Evolutionary conservation across 2,797 vertebrate genomes (phyloP), one percentile per base, ranked within the genome.

Genomic region (Lycodopsis pacificus): DNA sequence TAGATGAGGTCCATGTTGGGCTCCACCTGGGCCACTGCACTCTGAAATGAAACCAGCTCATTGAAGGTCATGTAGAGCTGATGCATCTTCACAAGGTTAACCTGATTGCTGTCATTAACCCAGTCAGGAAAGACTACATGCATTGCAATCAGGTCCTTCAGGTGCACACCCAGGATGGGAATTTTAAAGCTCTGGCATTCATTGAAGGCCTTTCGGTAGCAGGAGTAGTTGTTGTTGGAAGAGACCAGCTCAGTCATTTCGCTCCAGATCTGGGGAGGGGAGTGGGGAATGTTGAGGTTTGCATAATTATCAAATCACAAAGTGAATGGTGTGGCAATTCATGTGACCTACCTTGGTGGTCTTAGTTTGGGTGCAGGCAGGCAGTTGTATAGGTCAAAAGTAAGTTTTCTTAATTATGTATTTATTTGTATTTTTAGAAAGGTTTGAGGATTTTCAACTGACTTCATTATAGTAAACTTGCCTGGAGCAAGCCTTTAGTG

Each of bases 221-320:
- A 96, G 64, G 96, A 97, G 90, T 99, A 99, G 93, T 99, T 99
- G 83, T 97, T 96, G 71, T 96, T 98, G 84, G 97, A 99, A 61
- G 98, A 98, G 77, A 99, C 97, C 87, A 99, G 92, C 82, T 99
- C 98, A 1, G 96, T 99, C 97, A 99, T 99, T 94, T 99, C 97
- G 0, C 95, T 96, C 98, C 98, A 99, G 81, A 96, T 96, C 98
- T 99, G 71, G 30, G n/a, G 34, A 6, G 72, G 48, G 9, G 30
- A 58, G 36, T 8, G 13, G 13, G 7, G 22, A 56, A 53, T 0
- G 34, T 65, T 48, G 2, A 30, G 14, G 0, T 64, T 11, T 56
- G 14, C n/a, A 17, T 42, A 25, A 44, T 22, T 6, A 15, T 12
- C 5, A 32, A 62, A 22, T 42, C 12, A 62, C n/a, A 42, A 40